These are phyloP conservation scores for Meteorus sp. DNA, from an alignment of 1,140 invertebrate species.

Conservation along the genomic window DNA sequence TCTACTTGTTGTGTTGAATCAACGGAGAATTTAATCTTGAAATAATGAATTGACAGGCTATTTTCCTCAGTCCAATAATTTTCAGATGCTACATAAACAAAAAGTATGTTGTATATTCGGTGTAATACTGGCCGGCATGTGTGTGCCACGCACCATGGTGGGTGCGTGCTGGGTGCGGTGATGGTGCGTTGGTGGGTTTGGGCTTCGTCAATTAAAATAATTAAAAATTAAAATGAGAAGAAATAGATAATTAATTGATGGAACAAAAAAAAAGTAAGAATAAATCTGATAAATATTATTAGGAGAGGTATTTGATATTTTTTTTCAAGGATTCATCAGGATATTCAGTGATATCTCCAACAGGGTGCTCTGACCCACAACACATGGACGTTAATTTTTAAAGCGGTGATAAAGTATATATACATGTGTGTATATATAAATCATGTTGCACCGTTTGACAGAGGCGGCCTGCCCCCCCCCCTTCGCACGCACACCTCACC, in stretches of 20 bases:
- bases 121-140: conserved; percentile 18
- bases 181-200: conserved; percentile 54
- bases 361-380: conserved; percentile 60
- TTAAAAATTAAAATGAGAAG: conserved; percentile 22
- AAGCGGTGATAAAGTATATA: conserved; percentile 26
- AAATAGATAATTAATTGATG: conserved; percentile 37
- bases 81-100: not conserved
- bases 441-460: conserved; percentile 5
- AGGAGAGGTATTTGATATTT: conserved; percentile 7
- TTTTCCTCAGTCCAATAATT: no score
- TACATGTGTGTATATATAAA: no score
- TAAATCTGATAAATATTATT: not conserved
- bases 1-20: no score
- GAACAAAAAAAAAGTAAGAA: conserved; percentile 27
- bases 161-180: conserved; percentile 40
- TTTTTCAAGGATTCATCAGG: conserved; percentile 5
- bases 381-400: conserved; percentile 56
- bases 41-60: no score
- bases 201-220: conserved; percentile 37
- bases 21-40: no score
- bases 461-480: conserved; percentile 19
- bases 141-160: conserved; percentile 21
- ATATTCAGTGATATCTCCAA: conserved; percentile 27
- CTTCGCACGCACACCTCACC: conserved; percentile 33
- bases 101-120: conserved; percentile 4